These are phyloP conservation scores for Eristalis arbustorum DNA, from an alignment of 2,888 invertebrate species.

Conservation along the genomic window DNA sequence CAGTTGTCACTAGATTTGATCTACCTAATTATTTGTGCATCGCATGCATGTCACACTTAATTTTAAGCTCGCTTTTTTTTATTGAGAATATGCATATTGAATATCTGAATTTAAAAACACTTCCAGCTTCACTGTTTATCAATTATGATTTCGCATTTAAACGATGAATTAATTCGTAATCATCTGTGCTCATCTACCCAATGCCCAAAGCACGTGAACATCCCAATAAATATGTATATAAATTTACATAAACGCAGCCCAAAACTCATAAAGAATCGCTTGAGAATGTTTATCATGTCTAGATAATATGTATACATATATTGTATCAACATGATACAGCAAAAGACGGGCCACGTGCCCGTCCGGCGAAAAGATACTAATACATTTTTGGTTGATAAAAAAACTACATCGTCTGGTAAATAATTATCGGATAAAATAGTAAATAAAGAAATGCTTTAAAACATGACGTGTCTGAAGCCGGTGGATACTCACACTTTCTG, in stretches of 20 bases:
- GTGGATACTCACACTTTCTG: background rate
- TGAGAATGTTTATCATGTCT: background rate
- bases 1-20: background rate
- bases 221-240: background rate
- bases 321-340: background rate
- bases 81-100: too few relatives aligned
- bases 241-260: background rate
- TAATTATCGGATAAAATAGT: background rate
- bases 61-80: background rate
- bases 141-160: background rate
- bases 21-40: background rate
- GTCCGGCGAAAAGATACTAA: background rate
- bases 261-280: background rate
- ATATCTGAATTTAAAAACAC: background rate
- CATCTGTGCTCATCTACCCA: background rate
- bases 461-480: slow-evolving; percentile 5
- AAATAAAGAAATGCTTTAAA: background rate
- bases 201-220: slow-evolving; percentile 15
- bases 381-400: background rate
- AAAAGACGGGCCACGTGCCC: background rate
- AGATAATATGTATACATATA: too few relatives aligned
- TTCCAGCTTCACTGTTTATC: background rate
- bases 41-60: background rate
- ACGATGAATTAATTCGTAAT: background rate
- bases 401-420: background rate